These are phyloP conservation scores for Lepidothrix coronata DNA, from an alignment of 2,113 vertebrate genomes.

Conservation along the genomic window DNA sequence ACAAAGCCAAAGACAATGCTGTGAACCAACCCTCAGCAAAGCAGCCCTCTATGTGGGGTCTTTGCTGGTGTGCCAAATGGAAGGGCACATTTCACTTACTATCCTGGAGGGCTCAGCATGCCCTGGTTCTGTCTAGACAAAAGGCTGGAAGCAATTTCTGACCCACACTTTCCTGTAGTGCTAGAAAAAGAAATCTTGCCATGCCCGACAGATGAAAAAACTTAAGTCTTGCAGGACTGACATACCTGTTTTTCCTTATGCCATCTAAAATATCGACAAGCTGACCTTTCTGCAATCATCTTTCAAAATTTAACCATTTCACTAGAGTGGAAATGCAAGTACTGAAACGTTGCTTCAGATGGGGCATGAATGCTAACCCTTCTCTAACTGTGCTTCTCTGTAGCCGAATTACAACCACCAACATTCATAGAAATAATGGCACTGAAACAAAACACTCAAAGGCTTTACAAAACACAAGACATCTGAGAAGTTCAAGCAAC, in stretches of 20 bases:
- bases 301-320: slow-evolving; percentile 43
- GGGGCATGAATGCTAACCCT: background rate
- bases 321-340: background rate
- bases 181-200: background rate
- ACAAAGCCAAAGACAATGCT: background rate
- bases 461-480: background rate
- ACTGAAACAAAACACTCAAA: slow-evolving; percentile 4
- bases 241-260: background rate
- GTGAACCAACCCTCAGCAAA: background rate
- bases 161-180: background rate
- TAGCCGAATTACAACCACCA: background rate
- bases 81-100: background rate
- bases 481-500: background rate
- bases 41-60: background rate
- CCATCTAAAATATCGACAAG: slow-evolving; percentile 10
- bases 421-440: background rate
- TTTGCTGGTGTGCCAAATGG: background rate
- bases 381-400: background rate
- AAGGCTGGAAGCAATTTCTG: background rate
- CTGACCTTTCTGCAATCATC: slow-evolving; percentile 6
- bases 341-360: slow-evolving; percentile 6
- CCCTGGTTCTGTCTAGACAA: background rate
- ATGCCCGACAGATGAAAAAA: background rate
- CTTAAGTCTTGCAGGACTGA: background rate
- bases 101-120: background rate